Evolutionary conservation across 2,797 vertebrate species (phyloP), one percentile per base, ranked within the genome.

Genomic region (Acrossocheilus wenchowensis): DNA sequence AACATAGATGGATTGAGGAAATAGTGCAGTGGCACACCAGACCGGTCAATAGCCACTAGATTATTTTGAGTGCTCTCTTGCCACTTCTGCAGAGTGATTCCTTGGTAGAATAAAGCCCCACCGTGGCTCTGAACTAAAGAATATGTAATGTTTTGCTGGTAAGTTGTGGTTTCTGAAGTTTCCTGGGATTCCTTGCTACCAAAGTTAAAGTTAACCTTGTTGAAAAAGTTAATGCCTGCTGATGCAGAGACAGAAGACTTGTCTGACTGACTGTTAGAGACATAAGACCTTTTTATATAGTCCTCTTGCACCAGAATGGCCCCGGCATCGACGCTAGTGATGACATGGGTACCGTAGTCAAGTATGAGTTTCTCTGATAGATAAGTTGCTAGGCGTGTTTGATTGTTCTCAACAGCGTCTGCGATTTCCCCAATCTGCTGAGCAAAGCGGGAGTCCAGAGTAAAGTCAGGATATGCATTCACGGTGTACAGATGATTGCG

Each of bases 21-120:
- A 89, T 93, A 95, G 60, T 95, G 91, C 11, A 99, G 87, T 3
- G 97, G 96, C 87, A 97, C 88, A 52, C 97, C 98, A 0, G 93
- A 92, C 3, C 97, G 95, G 88, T 99, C 98, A 0, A 98, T 93
- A 50, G 96, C 96, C 84, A 98, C 96, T 86, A 98, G 93, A 91
- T 97, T 97, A 92, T 98, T 97, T 52, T 66, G 82, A 30, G 93
- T 97, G 48, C 91, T 94, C 87, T 97, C 95, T 90, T 99, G 97
- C 97, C 97, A 98, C 66, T 92, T 93, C 94, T 97, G 94, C 85
- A 99, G 93, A 82, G 96, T 97, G 92, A 98, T 98, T 10, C 97
- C 97, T 0, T 97, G 96, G 85, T 97, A 98, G 83, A 97, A 98
- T 0, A 96, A 94, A 19, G 52, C 48, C 4, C 97, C 96, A 0